Percentiles rank a stretch among this genome's conserved stretches.
Conservation (phyloP, 2,113 vertebrate genomes). For the Amphiprion percula region DNA sequence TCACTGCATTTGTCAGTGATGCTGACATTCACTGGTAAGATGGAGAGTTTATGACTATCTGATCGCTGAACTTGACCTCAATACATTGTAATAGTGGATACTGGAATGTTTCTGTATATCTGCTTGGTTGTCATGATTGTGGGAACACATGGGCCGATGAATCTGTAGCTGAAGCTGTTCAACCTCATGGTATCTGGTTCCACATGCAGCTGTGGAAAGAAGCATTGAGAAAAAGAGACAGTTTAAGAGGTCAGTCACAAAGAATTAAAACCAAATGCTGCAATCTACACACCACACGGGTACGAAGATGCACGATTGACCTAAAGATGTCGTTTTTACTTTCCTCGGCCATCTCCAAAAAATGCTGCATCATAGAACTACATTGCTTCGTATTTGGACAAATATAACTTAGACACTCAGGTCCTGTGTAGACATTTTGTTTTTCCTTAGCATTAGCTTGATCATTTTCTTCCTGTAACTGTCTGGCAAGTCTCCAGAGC, state of each 20-base stretch:
- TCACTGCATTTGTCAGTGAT: constrained; percentile 37
- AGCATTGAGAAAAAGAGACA: constrained; percentile 52
- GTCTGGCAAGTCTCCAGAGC: constrained; percentile 88
- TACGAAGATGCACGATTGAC: constrained; percentile 32
- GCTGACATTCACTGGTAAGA: constrained; percentile 26
- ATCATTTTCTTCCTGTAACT: constrained; percentile 88
- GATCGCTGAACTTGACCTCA: constrained; percentile 14
- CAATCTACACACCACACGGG: constrained; percentile 8
- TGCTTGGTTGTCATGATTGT: constrained; percentile 2
- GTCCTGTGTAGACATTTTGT: constrained; percentile 53
- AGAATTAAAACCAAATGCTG: constrained; percentile 75
- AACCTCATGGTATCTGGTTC: constrained; percentile 46
- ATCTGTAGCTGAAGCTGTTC: constrained; percentile 19
- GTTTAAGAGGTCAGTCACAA: constrained; percentile 40
- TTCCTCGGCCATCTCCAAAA: constrained; percentile 29
- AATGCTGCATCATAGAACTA: constrained; percentile 39
- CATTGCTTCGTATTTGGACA: constrained; percentile 21
- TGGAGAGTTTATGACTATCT: constrained; percentile 10
- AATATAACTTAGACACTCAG: constrained; percentile 29
- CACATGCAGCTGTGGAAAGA: constrained; percentile 64
- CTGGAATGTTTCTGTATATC: constrained; percentile 14
- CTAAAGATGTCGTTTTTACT: constrained; percentile 41
- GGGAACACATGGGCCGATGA: not conserved
- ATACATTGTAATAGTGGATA: not conserved
- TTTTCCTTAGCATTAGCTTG: constrained; percentile 86